phyloP scores from a whole-genome alignment of 2,888 invertebrate genomes.

The Luffia ferchaultella region DNA sequence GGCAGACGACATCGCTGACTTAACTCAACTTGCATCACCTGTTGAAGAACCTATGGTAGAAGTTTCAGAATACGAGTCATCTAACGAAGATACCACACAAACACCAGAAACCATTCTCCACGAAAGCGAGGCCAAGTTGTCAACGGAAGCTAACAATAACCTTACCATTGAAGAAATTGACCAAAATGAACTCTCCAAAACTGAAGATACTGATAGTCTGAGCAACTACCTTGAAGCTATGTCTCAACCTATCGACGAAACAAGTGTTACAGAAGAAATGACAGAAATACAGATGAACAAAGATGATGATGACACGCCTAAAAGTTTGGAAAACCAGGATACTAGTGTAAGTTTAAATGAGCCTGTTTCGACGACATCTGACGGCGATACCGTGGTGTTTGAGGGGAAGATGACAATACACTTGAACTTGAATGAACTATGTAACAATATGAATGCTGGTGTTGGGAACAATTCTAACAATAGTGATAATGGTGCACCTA shows the following conservation, averaged over 20 bases:
- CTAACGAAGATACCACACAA: constrained; percentile 40
- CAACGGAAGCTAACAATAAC: constrained; percentile 32
- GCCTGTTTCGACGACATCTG: constrained; percentile 49
- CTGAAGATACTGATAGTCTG: constrained; percentile 46
- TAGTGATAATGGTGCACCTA: constrained; percentile 34
- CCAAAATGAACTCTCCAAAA: constrained; percentile 28
- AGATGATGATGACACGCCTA: constrained; percentile 59
- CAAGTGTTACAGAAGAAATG: constrained; percentile 48
- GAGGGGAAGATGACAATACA: constrained; percentile 65
- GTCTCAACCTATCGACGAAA: constrained; percentile 45
- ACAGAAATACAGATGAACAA: constrained; percentile 61
- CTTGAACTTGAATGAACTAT: constrained; percentile 58
- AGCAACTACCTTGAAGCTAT: constrained; percentile 52
- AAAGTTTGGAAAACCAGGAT: constrained; percentile 62
- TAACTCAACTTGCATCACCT: constrained; percentile 54
- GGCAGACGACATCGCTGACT: constrained; percentile 75
- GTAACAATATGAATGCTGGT: constrained; percentile 54
- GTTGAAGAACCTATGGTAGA: constrained; percentile 51
- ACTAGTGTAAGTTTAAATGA: constrained; percentile 66
- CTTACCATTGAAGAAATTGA: constrained; percentile 54
- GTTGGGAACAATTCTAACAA: constrained; percentile 40
- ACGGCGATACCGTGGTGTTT: constrained; percentile 59
- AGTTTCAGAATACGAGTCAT: constrained; percentile 53
- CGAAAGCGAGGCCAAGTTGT: constrained; percentile 23
- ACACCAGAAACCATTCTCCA: constrained; percentile 32